phyloP scores from a whole-genome alignment of 1,140 invertebrate genomes.

The Papilio polyxenes region DNA sequence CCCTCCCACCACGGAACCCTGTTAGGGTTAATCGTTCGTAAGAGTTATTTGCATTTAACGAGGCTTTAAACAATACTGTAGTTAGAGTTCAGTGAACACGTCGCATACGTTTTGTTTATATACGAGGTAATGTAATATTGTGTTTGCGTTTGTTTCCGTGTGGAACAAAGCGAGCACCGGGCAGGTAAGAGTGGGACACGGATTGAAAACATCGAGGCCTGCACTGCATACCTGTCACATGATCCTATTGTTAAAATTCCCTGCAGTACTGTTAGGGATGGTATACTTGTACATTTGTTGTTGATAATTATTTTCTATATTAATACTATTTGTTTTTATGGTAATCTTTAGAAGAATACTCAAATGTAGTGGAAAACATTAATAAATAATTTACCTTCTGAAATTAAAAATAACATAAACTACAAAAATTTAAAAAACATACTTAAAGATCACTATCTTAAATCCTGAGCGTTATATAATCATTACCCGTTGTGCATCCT shows the following conservation, averaged over 20 bases:
- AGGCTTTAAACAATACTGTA: constrained; percentile 19
- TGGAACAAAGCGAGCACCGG: constrained; percentile 27
- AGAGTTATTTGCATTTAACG: constrained; percentile 11
- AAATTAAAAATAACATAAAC: too few relatives aligned
- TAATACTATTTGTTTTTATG: background rate
- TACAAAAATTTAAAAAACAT: too few relatives aligned
- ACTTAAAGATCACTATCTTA: too few relatives aligned
- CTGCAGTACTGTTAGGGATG: constrained; percentile 17
- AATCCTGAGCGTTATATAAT: too few relatives aligned
- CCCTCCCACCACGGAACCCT: background rate
- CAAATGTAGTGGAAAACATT: too few relatives aligned
- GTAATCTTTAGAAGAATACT: background rate
- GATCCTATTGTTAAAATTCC: constrained; percentile 22
- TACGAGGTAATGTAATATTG: constrained; percentile 34
- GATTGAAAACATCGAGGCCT: constrained; percentile 34
- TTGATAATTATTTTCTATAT: background rate
- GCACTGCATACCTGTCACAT: constrained; percentile 1
- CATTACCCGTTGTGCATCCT: too few relatives aligned
- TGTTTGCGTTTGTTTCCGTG: background rate
- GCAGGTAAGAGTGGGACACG: constrained; percentile 4
- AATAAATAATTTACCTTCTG: too few relatives aligned
- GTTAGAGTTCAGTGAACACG: constrained; percentile 29
- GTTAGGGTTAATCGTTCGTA: constrained; percentile 8
- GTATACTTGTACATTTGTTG: background rate
- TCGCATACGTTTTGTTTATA: constrained; percentile 25